These are phyloP conservation scores for Macrotus californicus DNA, from an alignment of 2,113 vertebrate genomes.

Conservation along the genomic window DNA sequence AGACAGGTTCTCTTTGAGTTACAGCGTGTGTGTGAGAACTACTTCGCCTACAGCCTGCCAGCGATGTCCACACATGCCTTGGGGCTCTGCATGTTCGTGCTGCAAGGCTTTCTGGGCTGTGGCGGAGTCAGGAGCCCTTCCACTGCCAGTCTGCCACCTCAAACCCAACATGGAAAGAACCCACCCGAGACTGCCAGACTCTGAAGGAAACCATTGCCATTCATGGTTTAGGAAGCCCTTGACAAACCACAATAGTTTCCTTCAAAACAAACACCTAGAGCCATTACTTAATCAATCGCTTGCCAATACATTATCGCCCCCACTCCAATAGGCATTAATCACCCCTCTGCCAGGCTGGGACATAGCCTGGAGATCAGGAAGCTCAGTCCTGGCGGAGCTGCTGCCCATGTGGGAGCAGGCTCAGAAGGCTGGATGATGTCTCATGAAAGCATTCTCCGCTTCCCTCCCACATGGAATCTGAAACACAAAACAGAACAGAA, in stretches of 20 bases:
- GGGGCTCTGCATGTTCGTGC: neutral
- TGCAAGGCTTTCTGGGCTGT: neutral
- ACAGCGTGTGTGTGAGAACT: neutral
- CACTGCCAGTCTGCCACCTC: neutral
- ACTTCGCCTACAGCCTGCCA: neutral
- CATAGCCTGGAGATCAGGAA: conserved; percentile 38
- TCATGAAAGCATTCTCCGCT: neutral
- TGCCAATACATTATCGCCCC: conserved; percentile 45
- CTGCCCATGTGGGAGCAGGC: neutral
- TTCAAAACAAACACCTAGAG: conserved; percentile 59
- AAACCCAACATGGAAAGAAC: neutral
- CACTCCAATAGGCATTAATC: neutral
- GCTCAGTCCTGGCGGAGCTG: neutral
- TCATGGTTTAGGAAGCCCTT: conserved; percentile 5
- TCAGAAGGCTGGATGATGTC: neutral
- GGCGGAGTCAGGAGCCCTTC: neutral
- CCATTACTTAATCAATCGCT: conserved; percentile 6
- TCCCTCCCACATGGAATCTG: neutral
- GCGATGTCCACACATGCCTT: neutral
- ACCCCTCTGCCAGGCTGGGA: conserved; percentile 36
- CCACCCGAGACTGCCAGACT: neutral
- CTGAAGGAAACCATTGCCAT: neutral
- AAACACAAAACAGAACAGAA: neutral
- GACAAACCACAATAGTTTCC: neutral
- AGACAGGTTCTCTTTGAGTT: neutral